phyloP scores from a whole-genome alignment of 2,888 invertebrate genomes.

The Drosophila falleni region DNA sequence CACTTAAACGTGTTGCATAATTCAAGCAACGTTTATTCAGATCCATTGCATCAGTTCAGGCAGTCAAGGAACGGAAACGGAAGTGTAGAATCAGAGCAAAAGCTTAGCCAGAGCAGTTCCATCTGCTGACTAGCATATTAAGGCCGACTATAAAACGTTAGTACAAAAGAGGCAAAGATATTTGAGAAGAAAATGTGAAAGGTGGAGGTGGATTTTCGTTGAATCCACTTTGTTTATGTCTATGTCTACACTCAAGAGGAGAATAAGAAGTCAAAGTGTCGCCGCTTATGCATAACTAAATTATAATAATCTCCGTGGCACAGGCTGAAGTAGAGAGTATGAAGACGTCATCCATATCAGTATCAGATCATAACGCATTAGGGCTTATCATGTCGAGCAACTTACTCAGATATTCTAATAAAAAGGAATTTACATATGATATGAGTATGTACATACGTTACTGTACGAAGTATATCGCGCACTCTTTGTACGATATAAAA shows the following conservation, averaged over 20 bases:
- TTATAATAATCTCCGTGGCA: conserved; percentile 62
- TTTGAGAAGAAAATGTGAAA: conserved; percentile 3
- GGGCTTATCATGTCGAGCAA: conserved; percentile 68
- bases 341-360: conserved; percentile 70
- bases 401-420: conserved; percentile 70
- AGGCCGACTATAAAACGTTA: conserved; percentile 26
- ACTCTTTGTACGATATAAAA: conserved; percentile 7
- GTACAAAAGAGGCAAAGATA: conserved; percentile 11
- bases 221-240: conserved; percentile 39
- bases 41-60: conserved; percentile 54
- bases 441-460: conserved; percentile 31
- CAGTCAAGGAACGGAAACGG: conserved; percentile 54
- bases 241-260: conserved; percentile 18
- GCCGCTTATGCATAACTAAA: conserved; percentile 58
- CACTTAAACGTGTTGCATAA: conserved; percentile 79
- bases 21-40: conserved; percentile 70
- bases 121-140: conserved; percentile 31
- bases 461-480: neutral
- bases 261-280: conserved; percentile 43
- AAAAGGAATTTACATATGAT: conserved; percentile 72
- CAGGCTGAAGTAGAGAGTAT: conserved; percentile 21
- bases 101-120: conserved; percentile 32
- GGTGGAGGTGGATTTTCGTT: conserved; percentile 11
- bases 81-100: conserved; percentile 55
- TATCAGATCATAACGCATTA: conserved; percentile 76